Conservation (phyloP, 2,888 invertebrate genomes). For the Apamea crenata region DNA sequence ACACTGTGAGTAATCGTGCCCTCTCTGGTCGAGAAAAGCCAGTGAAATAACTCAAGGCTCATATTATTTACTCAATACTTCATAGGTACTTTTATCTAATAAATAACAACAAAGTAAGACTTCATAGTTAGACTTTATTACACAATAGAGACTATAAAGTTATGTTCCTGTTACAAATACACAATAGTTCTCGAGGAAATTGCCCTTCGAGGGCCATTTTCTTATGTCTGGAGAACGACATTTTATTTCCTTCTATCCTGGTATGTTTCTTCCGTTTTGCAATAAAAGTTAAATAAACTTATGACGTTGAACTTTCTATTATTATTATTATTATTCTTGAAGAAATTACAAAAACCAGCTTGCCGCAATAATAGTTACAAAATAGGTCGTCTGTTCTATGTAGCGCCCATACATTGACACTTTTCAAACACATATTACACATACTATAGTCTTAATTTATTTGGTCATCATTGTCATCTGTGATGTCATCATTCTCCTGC, state of each 20-base stretch:
- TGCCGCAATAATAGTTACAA: neutral
- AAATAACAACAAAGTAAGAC: conserved; percentile 4
- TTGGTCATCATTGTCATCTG: no score
- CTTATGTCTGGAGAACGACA: conserved; percentile 20
- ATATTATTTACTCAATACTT: neutral
- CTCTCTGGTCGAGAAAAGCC: neutral
- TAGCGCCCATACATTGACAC: neutral
- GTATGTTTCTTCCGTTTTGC: neutral
- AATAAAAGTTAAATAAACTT: neutral
- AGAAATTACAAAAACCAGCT: neutral
- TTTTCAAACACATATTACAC: neutral
- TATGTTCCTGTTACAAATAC: conserved; percentile 26
- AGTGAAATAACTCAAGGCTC: neutral
- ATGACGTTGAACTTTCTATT: neutral
- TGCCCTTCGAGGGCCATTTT: conserved; percentile 31
- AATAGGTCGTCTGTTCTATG: neutral
- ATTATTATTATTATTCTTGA: neutral
- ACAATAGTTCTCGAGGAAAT: conserved; percentile 50
- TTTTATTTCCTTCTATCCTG: conserved; percentile 37
- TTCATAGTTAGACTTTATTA: conserved; percentile 18
- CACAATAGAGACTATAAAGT: conserved; percentile 20
- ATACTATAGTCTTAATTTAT: neutral
- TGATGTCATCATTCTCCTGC: neutral
- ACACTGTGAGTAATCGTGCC: neutral
- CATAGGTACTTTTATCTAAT: neutral